Conservation (phyloP, 2,797 vertebrate genomes). For the Limnodromus scolopaceus region DNA sequence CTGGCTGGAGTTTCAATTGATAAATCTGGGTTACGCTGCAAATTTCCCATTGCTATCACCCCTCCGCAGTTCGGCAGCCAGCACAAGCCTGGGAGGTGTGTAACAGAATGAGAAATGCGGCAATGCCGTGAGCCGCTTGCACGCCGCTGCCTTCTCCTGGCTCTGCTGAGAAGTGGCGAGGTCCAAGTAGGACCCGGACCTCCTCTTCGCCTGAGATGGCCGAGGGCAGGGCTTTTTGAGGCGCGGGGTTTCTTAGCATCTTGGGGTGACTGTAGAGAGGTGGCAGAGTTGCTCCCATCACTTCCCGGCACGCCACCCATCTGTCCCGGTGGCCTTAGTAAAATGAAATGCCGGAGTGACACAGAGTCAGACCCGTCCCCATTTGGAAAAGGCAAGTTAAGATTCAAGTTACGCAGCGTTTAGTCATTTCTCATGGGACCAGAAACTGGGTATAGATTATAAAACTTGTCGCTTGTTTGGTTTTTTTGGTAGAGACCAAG, state of each 20-base stretch:
- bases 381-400: background rate
- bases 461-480: background rate
- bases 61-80: background rate
- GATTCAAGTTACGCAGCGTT: background rate
- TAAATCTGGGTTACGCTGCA: background rate
- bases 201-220: background rate
- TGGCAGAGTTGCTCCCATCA: background rate
- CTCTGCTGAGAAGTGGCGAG: background rate
- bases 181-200: background rate
- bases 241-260: background rate
- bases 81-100: fast-evolving
- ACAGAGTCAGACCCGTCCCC: background rate
- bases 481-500: background rate
- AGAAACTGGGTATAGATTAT: background rate
- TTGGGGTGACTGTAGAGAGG: background rate
- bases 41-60: background rate
- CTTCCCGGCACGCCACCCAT: background rate
- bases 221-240: background rate
- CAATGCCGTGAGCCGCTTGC: background rate
- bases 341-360: background rate
- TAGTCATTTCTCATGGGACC: background rate
- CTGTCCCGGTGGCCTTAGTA: background rate
- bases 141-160: background rate
- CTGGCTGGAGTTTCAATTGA: background rate
- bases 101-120: background rate